Base-by-base conservation (phyloP, 1,140 invertebrate genomes). In the Drosophila virilis region DNA sequence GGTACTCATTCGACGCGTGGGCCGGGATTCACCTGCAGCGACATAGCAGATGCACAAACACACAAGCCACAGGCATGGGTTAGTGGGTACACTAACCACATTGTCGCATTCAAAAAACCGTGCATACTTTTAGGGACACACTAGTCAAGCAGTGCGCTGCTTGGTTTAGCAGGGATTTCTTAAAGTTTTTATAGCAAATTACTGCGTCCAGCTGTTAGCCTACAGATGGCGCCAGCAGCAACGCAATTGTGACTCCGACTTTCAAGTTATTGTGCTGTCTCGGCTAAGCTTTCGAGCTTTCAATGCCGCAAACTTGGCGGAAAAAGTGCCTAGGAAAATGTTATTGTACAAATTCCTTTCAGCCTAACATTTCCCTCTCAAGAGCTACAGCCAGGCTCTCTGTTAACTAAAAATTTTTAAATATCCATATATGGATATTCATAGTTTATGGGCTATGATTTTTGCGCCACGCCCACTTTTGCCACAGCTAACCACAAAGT, bases 1-100 rank as follows among this genome's bases (percentile, higher is more conserved):
- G 80, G 67, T 80, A 66, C 73, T 75, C 73, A 80, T 80, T 68
- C 78, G 78, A 38, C 78, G 52, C 43, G 78, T 80, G 22, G 55
- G 48, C 22, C 32, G 12, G 42, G 70, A 37, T n/a, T 4, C 76
- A 51, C 54, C 52, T 48, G 50, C 15, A n/a, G 28, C 37, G 7
- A 6, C 8, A n/a, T 37, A 35, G 13, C 7, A 3, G 8, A 13
- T 8, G 6, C 35, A 37, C 35, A 42, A 9, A 32, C 7, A 8
- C 12, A 9, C 42, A 68, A 0, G 6, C 22, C 22, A 28, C 22
- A 28, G 0, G 22, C 22, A 28, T n/a, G 1, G 5, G 12, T 13
- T 7, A 62, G 46, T 7, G n/a, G 5, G 6, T 35, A 62, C 62
- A 46, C 50, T 2, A 28, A 13, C 38, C 43, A 12, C 51, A 50